Evolutionary conservation across 2,113 vertebrate genomes (phyloP).

Genomic region (Pseudopipra pipra): DNA sequence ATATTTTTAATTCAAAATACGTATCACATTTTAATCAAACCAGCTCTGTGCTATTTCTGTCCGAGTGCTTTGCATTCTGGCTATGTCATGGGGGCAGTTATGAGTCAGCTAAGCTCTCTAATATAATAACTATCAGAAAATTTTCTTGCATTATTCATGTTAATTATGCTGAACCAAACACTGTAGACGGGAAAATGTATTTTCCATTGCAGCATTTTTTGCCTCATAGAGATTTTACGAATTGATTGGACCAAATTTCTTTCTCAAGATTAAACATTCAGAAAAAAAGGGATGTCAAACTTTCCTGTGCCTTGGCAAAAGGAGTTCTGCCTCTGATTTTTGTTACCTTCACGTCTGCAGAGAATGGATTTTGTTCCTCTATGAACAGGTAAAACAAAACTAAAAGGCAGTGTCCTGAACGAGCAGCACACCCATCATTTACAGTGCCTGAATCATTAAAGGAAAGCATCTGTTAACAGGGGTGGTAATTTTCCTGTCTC

Average conservation of each 20-base stretch:
- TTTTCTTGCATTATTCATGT: conserved; percentile 78
- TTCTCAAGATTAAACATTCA: conserved; percentile 44
- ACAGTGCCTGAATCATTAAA: neutral
- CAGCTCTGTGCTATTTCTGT: conserved; percentile 37
- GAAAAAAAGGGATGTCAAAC: neutral
- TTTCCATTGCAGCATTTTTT: conserved; percentile 63
- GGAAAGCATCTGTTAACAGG: neutral
- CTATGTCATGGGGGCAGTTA: conserved; percentile 69
- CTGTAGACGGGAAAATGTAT: conserved; percentile 60
- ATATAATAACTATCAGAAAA: conserved; percentile 77
- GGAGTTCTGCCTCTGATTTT: neutral
- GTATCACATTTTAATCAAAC: conserved; percentile 74
- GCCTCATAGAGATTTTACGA: conserved; percentile 63
- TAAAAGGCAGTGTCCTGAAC: neutral
- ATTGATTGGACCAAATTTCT: conserved; percentile 34
- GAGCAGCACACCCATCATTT: neutral
- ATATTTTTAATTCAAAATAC: conserved; percentile 65
- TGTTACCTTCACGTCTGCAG: neutral
- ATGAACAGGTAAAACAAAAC: neutral
- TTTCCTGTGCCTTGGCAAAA: neutral
- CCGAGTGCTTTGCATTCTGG: conserved; percentile 70
- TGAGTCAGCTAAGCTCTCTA: conserved; percentile 72
- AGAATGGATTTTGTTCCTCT: neutral
- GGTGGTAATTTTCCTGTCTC: neutral
- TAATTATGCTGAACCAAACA: conserved; percentile 77